Evolutionary conservation across 2,113 vertebrate species (phyloP), one percentile per base, ranked within the genome.

Genomic region (Thryonomys swinderianus): DNA sequence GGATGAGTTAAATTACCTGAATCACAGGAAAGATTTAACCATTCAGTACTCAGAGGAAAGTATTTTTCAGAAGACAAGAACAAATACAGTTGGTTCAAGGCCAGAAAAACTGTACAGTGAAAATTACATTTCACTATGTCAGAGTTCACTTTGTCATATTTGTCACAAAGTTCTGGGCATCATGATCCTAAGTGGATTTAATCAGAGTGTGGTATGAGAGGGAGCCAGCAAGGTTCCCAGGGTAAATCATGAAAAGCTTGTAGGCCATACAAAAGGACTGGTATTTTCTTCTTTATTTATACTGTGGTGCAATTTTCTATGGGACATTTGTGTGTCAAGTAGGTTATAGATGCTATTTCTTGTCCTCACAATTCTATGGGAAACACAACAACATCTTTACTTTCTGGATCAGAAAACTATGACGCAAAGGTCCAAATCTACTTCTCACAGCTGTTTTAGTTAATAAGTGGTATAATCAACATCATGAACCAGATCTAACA

Each of bases 1-100:
- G 93, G 20, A 16, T 40, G 34, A 95, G n/a, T 69, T 95, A 87
- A 93, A 64, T 85, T 82, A 79, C 34, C 18, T 96, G 85, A 96
- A 59, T 30, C 18, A 82, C 82, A 27, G 40, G 4, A 84, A 88
- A 40, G 62, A 88, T 86, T 37, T 90, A 71, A 57, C 69, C 34
- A n/a, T 69, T 20, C 45, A 62, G 34, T 59, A 21, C 37, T 93
- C 61, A 42, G 53, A 84, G 64, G 27, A 76, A 66, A 69, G 16
- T 3, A 30, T 79, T n/a, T 78, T 85, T 34, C 42, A 90, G 85
- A 42, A 59, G 32, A 48, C 30, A n/a, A 66, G 42, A 80, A 62
- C 11, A 84, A 74, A 80, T 37, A 66, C 6, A 73, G 37, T 57
- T 78, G 25, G 12, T 21, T 59, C 1, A 11, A 91, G 53, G 11